Conservation (phyloP, 2,888 invertebrate species). For the Drosophila nr. fundita region DNA sequence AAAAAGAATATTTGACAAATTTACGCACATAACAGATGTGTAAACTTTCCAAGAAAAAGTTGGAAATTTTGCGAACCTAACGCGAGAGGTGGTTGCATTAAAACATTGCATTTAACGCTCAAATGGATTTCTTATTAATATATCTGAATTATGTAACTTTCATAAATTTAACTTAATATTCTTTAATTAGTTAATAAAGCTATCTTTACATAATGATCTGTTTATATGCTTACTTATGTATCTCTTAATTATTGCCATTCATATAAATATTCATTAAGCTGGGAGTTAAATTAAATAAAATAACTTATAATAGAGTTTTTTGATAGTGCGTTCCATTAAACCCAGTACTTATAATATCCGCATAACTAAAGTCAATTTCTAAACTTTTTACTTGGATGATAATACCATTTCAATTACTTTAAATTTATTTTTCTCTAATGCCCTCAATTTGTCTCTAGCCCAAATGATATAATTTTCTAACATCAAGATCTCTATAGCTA, state of each 20-base stretch:
- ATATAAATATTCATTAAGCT: neutral
- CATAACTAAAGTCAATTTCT: neutral
- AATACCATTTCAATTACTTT: neutral
- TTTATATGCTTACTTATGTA: neutral
- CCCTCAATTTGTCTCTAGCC: neutral
- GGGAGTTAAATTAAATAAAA: neutral
- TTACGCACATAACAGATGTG: neutral
- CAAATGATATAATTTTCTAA: neutral
- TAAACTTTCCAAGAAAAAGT: neutral
- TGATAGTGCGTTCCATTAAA: neutral
- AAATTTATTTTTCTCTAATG: neutral
- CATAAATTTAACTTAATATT: neutral
- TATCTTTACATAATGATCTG: neutral
- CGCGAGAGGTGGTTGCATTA: no score
- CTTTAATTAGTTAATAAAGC: neutral
- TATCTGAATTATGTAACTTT: neutral
- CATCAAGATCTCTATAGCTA: neutral
- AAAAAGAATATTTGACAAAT: neutral
- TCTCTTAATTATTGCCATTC: neutral
- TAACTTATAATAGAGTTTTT: neutral
- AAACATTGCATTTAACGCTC: neutral
- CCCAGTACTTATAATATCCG: neutral
- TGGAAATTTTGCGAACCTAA: neutral
- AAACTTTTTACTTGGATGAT: neutral
- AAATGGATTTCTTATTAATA: neutral